These are phyloP conservation scores for Microplitis demolitor DNA, from an alignment of 1,140 invertebrate species.

Conservation along the genomic window DNA sequence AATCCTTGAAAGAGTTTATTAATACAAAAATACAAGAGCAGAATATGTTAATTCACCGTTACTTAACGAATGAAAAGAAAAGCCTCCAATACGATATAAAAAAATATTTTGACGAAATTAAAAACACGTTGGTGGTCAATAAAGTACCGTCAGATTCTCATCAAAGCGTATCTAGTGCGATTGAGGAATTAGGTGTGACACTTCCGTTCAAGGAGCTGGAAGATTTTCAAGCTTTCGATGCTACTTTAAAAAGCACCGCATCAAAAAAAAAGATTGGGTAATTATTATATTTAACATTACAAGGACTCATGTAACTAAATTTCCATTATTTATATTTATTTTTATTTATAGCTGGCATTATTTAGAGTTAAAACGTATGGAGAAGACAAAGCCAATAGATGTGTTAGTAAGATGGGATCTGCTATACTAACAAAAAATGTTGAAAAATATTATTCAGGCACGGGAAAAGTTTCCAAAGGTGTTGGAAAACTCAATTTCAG, in stretches of 20 bases:
- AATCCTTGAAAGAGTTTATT: not conserved
- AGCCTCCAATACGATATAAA: not conserved
- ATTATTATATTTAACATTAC: too few species aligned
- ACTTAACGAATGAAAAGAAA: not conserved
- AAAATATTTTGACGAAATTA: not conserved
- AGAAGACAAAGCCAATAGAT: too few species aligned
- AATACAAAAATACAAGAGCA: not conserved
- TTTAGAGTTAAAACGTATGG: too few species aligned
- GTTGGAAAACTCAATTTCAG: not conserved
- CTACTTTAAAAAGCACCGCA: too few species aligned
- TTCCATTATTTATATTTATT: too few species aligned
- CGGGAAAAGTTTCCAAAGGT: not conserved
- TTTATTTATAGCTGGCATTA: too few species aligned
- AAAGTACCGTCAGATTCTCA: not conserved
- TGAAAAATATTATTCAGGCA: not conserved
- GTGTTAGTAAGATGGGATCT: too few species aligned
- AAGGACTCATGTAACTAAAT: too few species aligned
- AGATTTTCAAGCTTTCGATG: too few species aligned
- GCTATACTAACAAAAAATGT: too few species aligned
- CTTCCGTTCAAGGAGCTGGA: too few species aligned
- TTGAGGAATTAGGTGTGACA: not conserved
- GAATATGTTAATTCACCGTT: not conserved
- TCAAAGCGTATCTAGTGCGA: not conserved
- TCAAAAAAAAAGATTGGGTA: too few species aligned
- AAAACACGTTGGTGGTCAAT: not conserved